Evolutionary conservation across 2,888 invertebrate genomes (phyloP), one percentile per base, ranked within the genome.

Genomic region (Ectobius pallidus): DNA sequence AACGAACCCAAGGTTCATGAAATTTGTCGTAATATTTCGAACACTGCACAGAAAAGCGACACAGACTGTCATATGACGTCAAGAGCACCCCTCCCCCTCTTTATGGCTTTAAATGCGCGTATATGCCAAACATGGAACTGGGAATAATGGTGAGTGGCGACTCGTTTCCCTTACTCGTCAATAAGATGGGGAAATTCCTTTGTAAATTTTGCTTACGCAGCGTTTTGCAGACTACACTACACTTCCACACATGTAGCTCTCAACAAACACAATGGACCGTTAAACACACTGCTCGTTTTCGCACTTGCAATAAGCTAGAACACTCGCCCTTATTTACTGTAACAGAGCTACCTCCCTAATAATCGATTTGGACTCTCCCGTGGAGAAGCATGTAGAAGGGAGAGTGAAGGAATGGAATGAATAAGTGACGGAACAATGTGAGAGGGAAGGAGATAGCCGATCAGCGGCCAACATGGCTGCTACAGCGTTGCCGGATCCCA

Each of bases 31-130:
- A 1, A 6, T 9, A 25, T n/a, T 30, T n/a, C 16, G 4, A 14
- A 55, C 27, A 14, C 32, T 30, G n/a, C 25, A 16, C 30, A n/a
- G 25, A 34, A 34, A 34, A 34, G 7, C 34, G 34, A 7, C 34
- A 7, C 11, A 34, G 7, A 55, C 58, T 58, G 30, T 14, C 58
- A 2, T 25, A 42, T 65, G 65, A 65, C 65, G 65, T 65, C 65
- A 65, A 22, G 18, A 46, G n/a, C 27, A 16, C 61, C 25, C 61
- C 61, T 18, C 46, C n/a, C 65, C 65, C 65, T 25, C 65, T 27
- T 25, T 11, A 18, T 7, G 1, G 42, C 7, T n/a, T n/a, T n/a
- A 63, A 4, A 63, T 3, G 6, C 63, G 22, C 18, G 63, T 16
- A 32, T 32, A 32, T n/a, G 27, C 25, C 42, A 46, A 65, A 46